Percentiles rank a stretch among this genome's conserved stretches.
Conservation (phyloP, 2,113 vertebrate species). For the Chaenocephalus aceratus region DNA sequence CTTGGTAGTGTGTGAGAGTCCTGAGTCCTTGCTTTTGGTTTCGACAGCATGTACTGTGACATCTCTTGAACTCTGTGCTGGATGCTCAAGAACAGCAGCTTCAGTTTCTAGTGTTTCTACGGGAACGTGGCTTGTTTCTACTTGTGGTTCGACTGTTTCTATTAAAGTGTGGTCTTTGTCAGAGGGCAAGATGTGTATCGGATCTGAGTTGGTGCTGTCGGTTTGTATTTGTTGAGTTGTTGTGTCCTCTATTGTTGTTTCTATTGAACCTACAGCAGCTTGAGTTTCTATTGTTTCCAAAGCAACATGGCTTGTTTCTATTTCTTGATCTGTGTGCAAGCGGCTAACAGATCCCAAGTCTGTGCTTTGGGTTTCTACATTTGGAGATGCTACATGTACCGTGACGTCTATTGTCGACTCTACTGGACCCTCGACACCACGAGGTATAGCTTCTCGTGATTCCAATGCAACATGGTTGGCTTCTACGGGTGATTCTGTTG, state of each 20-base stretch:
- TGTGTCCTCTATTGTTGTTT: neutral
- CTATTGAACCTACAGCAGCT: neutral
- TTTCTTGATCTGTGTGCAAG: neutral
- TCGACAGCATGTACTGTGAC: neutral
- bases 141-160: neutral
- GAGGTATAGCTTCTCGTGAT: neutral
- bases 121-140: neutral
- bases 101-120: neutral
- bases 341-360: neutral
- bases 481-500: neutral
- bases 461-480: neutral
- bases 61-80: neutral
- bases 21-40: neutral
- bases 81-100: neutral
- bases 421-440: neutral
- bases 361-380: neutral
- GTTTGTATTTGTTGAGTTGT: neutral
- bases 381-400: neutral
- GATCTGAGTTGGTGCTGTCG: neutral
- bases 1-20: neutral
- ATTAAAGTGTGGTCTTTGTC: neutral
- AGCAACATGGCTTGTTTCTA: neutral
- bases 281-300: neutral
- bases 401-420: neutral
- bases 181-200: neutral